Percentiles rank a stretch among this genome's conserved stretches.
Evolutionary conservation across 1,140 invertebrate species (phyloP).

Genomic region (Trypoxylus dichotomus): DNA sequence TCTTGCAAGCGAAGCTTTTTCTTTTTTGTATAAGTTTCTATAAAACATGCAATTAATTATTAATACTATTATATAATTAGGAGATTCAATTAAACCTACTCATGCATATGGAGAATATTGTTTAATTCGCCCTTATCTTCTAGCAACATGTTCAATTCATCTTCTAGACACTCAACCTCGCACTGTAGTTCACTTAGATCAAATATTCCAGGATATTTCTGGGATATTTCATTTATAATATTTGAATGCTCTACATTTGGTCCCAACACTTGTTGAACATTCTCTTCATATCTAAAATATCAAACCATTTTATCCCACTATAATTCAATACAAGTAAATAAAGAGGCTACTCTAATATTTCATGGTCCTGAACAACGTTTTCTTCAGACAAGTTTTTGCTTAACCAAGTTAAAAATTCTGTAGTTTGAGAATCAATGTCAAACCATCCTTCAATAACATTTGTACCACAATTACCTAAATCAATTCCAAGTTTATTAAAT

Average conservation of each 20-base stretch:
- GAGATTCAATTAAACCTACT: constrained; percentile 4
- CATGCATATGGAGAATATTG: not conserved
- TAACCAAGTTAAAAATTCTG: constrained; percentile 17
- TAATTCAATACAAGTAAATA: not conserved
- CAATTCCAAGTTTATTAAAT: constrained; percentile 7
- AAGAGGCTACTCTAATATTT: not conserved
- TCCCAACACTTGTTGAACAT: not conserved
- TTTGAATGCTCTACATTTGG: not conserved
- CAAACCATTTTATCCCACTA: not conserved
- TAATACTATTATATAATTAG: not conserved
- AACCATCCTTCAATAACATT: constrained; percentile 27
- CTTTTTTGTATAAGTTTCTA: constrained; percentile 14
- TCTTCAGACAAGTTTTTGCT: not conserved
- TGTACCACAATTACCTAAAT: constrained; percentile 8
- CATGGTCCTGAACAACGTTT: constrained; percentile 4
- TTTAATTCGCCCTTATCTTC: not conserved
- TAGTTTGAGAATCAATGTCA: constrained; percentile 3
- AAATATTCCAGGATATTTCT: constrained; percentile 18
- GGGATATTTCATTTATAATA: not conserved
- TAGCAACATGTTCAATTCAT: not conserved
- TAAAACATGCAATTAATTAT: not conserved
- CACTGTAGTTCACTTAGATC: not conserved
- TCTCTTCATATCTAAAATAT: constrained; percentile 52
- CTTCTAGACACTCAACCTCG: constrained; percentile 28
- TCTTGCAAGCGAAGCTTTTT: not conserved